A percentile compares a stretch with the other conserved stretches of the same genome.
phyloP scores from a whole-genome alignment of 2,797 vertebrate species.

The Pteronotus mesoamericanus region DNA sequence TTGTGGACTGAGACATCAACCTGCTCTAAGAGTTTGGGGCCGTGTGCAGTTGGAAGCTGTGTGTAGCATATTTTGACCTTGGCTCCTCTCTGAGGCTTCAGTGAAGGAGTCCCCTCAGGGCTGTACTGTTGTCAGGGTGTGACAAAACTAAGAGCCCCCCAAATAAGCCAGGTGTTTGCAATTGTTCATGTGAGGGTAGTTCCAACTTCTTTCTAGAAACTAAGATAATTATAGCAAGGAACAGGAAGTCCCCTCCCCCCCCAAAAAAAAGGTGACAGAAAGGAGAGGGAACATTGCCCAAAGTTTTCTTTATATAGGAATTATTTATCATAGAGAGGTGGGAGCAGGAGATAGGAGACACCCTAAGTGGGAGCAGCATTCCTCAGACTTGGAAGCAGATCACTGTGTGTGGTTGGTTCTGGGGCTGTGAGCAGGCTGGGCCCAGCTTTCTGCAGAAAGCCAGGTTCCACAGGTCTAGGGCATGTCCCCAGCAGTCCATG shows the following conservation, averaged over 20 bases:
- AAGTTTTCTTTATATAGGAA: fast-evolving
- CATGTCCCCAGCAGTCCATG: not conserved
- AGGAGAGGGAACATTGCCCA: not conserved
- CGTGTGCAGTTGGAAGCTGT: not conserved
- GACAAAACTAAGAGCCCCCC: not conserved
- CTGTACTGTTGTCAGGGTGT: not conserved
- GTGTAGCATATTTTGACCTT: not conserved
- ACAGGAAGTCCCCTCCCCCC: no score
- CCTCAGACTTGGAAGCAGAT: not conserved
- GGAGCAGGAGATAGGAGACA: not conserved
- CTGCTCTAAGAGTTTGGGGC: not conserved
- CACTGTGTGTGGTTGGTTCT: not conserved
- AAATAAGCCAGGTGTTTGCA: not conserved
- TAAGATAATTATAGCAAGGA: not conserved
- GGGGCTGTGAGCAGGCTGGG: not conserved
- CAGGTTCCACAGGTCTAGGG: not conserved
- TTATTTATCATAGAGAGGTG: not conserved
- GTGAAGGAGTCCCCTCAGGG: not conserved
- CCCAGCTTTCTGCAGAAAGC: not conserved
- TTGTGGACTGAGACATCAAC: not conserved
- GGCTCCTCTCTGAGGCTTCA: not conserved
- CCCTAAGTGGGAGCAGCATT: not conserved
- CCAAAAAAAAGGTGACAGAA: not conserved
- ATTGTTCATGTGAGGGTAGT: not conserved
- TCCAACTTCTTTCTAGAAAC: not conserved